Evolutionary conservation across 2,113 vertebrate genomes (phyloP), one percentile per base, ranked within the genome.

Genomic region (Prolemur simus): DNA sequence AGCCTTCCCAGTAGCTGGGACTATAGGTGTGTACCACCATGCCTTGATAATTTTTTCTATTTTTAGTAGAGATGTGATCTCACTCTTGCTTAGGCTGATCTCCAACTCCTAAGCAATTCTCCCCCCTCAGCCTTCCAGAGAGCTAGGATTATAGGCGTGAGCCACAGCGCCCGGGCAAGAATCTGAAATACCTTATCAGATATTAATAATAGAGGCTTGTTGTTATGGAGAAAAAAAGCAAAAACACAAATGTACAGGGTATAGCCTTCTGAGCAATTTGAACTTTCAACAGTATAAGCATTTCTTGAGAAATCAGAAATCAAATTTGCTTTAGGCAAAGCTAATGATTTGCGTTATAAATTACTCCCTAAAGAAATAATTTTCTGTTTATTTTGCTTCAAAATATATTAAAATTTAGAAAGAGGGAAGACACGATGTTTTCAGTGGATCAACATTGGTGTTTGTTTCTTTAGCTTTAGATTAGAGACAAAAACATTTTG

Each of bases 301-400:
- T 91, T 68, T 74, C 7, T 54, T 91, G 1, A 77, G 32, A 85
- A 89, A 95, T 34, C 13, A 92, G 32, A 71, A 78, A 85, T 63
- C 4, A 89, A 37, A 83, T 80, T 66, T 87, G 13, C 34, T 88
- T 77, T 87, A 42, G 85, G 21, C 27, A 71, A 83, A 73, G 10
- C 1, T 2, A 80, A 29, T 15, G 1, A 27, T 68, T 27, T 39
- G 29, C 77, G 18, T 49, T 34, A 88, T 29, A 54, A 80, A 83
- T 78, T 74, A 85, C 73, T 88, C 10, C 80, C 6, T 69, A 77
- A 45, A 58, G 25, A 52, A 47, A 94, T 23, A 64, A 71, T 17
- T 94, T 92, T 85, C 9, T 77, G 23, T 74, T 49, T 37, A 87
- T 42, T 92, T 92, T 95, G 18, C 3, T 78, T 93, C 54, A 90